A percentile compares a stretch with the other conserved stretches of the same genome.
Evolutionary conservation across 2,888 invertebrate genomes (phyloP).

Genomic region (Drosophila helvetica): DNA sequence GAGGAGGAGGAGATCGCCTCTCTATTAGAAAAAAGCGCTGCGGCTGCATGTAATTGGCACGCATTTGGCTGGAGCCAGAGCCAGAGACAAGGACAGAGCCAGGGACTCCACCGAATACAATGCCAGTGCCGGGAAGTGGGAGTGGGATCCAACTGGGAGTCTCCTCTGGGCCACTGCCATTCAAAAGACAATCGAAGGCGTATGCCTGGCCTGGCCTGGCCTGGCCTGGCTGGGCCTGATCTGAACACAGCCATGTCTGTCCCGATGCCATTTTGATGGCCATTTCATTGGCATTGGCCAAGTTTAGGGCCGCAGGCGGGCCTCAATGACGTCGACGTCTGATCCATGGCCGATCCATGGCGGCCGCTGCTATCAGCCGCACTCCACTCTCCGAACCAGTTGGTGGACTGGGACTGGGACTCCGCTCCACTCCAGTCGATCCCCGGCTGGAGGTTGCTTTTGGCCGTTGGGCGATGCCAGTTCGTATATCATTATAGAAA

Average conservation of each 20-base stretch:
- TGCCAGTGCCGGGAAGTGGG: background rate
- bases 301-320: slow-evolving; percentile 9
- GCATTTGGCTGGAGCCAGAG: slow-evolving; percentile 40
- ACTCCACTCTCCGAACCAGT: slow-evolving; percentile 24
- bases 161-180: slow-evolving; percentile 16
- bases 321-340: slow-evolving; percentile 22
- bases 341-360: slow-evolving; percentile 53
- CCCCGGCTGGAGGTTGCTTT: slow-evolving; percentile 35
- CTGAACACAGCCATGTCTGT: slow-evolving; percentile 23
- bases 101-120: slow-evolving; percentile 2
- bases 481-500: slow-evolving; percentile 81
- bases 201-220: background rate
- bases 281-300: slow-evolving; percentile 51
- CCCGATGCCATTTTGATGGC: slow-evolving; percentile 47
- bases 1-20: slow-evolving; percentile 5
- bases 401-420: slow-evolving; percentile 10
- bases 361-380: slow-evolving; percentile 32
- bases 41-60: slow-evolving; percentile 64
- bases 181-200: slow-evolving; percentile 42
- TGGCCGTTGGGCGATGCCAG: slow-evolving; percentile 66
- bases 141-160: background rate
- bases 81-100: background rate
- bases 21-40: slow-evolving; percentile 36
- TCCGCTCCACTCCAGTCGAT: slow-evolving; percentile 10
- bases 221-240: background rate